Conservation (phyloP, 92 coral and sea anemone genomes). For the Blastomussa wellsi region DNA sequence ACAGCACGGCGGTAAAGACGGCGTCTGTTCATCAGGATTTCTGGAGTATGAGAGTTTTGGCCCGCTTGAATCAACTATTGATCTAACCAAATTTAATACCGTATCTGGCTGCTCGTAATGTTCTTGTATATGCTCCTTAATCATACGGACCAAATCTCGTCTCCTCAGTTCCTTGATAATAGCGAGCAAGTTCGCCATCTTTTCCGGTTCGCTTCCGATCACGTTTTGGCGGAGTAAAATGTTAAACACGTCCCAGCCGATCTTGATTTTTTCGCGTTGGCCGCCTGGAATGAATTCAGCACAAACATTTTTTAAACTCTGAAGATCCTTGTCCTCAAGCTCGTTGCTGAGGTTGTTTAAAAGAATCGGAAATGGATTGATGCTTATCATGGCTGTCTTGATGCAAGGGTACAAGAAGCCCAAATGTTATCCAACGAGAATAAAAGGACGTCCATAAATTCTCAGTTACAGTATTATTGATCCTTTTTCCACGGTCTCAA, state of each 20-base stretch:
- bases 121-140: constrained; percentile 57
- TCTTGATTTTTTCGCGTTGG: constrained; percentile 48
- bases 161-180: constrained; percentile 62
- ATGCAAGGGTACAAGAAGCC: no score
- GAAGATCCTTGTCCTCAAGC: constrained; percentile 58
- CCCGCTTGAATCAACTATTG: background rate
- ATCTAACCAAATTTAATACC: background rate
- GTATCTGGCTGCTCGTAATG: constrained; percentile 27
- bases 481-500: no score
- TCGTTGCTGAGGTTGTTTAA: constrained; percentile 84
- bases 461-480: no score
- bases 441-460: background rate
- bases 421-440: no score
- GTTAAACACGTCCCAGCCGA: constrained; percentile 69
- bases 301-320: constrained; percentile 67
- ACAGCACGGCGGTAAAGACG: background rate
- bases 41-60: background rate
- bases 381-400: constrained; percentile 16
- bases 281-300: constrained; percentile 54
- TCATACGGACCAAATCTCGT: constrained; percentile 64
- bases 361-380: constrained; percentile 70
- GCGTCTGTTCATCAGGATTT: background rate
- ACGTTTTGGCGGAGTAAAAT: constrained; percentile 63
- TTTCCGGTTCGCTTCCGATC: constrained; percentile 65
- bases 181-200: constrained; percentile 51